Percentiles rank a stretch among this genome's conserved stretches.
Conservation (phyloP, 2,113 vertebrate species). For the Mionectes macconnelli region DNA sequence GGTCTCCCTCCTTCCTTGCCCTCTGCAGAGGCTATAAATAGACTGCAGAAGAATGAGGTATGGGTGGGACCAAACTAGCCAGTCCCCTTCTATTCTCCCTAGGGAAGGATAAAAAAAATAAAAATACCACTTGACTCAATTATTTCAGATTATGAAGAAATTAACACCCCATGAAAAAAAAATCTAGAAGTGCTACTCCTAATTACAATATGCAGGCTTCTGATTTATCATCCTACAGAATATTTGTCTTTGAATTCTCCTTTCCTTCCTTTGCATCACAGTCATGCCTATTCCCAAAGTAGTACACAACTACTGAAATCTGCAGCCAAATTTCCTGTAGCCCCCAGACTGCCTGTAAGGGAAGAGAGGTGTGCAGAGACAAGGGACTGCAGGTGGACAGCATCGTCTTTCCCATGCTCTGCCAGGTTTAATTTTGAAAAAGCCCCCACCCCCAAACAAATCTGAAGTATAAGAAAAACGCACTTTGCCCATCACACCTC, state of each 20-base stretch:
- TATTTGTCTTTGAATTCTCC: conserved; percentile 52
- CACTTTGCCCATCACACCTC: background rate
- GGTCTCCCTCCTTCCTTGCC: conserved; percentile 33
- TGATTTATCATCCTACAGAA: background rate
- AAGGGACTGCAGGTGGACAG: background rate
- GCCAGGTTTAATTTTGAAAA: background rate
- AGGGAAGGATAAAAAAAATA: background rate
- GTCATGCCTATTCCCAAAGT: background rate
- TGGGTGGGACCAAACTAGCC: background rate
- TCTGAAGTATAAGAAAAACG: background rate
- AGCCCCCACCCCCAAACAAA: background rate
- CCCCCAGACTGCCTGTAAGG: background rate
- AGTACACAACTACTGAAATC: background rate
- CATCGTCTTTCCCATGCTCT: background rate
- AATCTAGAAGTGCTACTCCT: background rate
- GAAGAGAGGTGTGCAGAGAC: background rate
- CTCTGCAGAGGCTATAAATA: conserved; percentile 57
- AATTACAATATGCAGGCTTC: background rate
- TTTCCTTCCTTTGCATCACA: background rate
- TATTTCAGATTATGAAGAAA: conserved; percentile 37
- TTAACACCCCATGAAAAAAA: conserved; percentile 48
- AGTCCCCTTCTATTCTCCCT: background rate
- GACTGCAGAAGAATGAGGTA: conserved; percentile 36
- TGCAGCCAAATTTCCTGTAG: background rate
- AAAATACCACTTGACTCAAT: background rate